Evolutionary conservation across 2,113 vertebrate species (phyloP).

Genomic region (Atractosteus spatula): DNA sequence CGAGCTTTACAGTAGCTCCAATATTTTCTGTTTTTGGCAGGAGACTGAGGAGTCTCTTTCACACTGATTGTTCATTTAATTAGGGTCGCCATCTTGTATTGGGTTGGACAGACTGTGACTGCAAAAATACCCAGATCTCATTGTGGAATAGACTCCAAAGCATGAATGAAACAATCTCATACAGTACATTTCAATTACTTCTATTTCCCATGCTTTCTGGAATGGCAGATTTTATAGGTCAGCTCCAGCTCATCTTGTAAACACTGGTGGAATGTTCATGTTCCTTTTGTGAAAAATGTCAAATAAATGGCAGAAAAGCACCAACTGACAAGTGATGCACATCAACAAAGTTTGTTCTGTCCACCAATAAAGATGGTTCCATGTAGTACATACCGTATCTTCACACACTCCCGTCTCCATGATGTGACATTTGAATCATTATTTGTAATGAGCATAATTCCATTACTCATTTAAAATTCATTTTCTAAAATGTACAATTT

Average conservation of each 20-base stretch:
- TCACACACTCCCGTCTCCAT: too few relatives aligned
- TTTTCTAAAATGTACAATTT: too few relatives aligned
- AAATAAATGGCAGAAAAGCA: too few relatives aligned
- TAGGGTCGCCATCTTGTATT: not conserved
- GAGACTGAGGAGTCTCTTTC: not conserved
- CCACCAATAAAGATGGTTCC: too few relatives aligned
- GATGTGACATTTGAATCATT: too few relatives aligned
- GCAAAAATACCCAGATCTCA: not conserved
- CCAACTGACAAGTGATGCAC: too few relatives aligned
- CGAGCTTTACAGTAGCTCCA: not conserved
- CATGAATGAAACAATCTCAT: not conserved
- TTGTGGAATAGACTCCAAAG: not conserved
- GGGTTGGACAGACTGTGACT: conserved; percentile 2
- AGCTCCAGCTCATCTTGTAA: conserved; percentile 10
- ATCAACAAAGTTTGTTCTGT: too few relatives aligned
- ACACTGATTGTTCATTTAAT: conserved; percentile 4
- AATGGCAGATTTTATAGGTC: not conserved
- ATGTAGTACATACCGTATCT: too few relatives aligned
- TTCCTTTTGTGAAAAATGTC: not conserved
- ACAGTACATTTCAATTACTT: not conserved
- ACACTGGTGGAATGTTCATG: conserved; percentile 1
- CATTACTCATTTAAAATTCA: too few relatives aligned
- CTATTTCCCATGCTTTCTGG: not conserved
- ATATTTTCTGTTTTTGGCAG: not conserved
- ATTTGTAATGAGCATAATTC: too few relatives aligned